Evolutionary conservation across 2,888 invertebrate genomes (phyloP), one percentile per base, ranked within the genome.

Genomic region (Eretmocerus hayati): DNA sequence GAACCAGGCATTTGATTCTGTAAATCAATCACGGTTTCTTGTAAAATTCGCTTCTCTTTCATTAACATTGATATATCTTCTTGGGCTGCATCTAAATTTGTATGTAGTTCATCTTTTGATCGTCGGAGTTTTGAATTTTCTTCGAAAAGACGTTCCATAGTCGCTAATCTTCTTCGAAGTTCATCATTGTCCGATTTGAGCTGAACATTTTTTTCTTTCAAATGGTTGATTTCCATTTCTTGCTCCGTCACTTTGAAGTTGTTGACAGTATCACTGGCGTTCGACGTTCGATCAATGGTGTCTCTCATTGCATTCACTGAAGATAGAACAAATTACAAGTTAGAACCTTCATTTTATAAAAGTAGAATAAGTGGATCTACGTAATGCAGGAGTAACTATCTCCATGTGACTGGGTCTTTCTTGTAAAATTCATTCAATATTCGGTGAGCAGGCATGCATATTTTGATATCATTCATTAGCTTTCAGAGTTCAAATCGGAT

Each of bases 41-140:
- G 67, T 41, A 90, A 72, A 40, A 80, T 79, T 58, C 80, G 80
- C 62, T 89, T 90, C 62, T 90, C 89, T 22, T 83, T 81, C 20
- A 88, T 64, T 54, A 89, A 70, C 43, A 77, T 75, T 6, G 80
- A 78, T 1, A 87, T 83, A 52, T 88, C 84, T 58, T 87, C 86
- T 66, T 88, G 87, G 1, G 88, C 86, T 0, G 83, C 79, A 54
- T 76, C 78, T 44, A 84, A 67, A 60, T 77, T 77, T 6, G 76
- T 76, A 58, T 77, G 77, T 6, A 88, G 69, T 65, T 84, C 83
- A 60, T 83, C 83, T 46, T 72, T 71, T 21, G 60, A 58, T 62
- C 77, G 76, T 50, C 79, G 76, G 19, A 75, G 54, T 42, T 66
- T 64, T 8, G 69, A 63, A 63, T 81, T 82, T 56, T 78, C 81